Evolutionary conservation across 2,888 invertebrate genomes (phyloP), one percentile per base, ranked within the genome.

Genomic region (Notodonta dromedarius): DNA sequence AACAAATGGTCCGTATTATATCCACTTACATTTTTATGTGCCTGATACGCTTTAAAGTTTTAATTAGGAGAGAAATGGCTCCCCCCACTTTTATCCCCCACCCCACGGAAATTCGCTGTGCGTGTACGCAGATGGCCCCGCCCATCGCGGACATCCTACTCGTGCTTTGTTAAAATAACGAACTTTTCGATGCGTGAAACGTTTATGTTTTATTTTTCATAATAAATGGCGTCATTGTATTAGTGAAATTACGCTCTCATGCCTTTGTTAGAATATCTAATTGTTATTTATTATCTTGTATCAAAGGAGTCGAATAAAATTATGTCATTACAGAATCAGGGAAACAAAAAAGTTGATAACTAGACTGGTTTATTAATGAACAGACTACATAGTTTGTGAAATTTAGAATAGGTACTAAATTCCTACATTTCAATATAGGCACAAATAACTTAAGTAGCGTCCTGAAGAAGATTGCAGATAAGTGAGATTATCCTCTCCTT

Each of bases 61-160:
- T 66, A 70, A 67, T 74, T 77, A 71, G 48, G 71, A 70, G 67
- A 71, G 72, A 71, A 77, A 69, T 66, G 60, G 56, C 44, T 64
- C 59, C 63, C 74, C 73, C 74, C 77, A 67, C 71, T 76, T 76
- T 71, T 61, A 59, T 63, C 67, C 79, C 79, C 79, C 77, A 76
- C 75, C 78, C 67, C 62, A 69, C 63, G 50, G 58, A 63, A 62
- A 67, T 71, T 73, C 60, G 62, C 69, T 57, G 66, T 78, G 83
- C 85, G 87, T 80, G 67, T 75, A 82, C 86, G 86, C 89, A 89
- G 53, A 60, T 52, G 66, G 77, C 88, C 76, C 85, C 90, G 84
- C 90, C 89, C 85, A 83, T 77, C 55, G 68, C 76, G 76, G 82
- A 79, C 87, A 83, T 88, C 86, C 84, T 87, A 84, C 87, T 79